Evolutionary conservation across 2,888 invertebrate genomes (phyloP), one percentile per base, ranked within the genome.

Genomic region (Achlya flavicornis): DNA sequence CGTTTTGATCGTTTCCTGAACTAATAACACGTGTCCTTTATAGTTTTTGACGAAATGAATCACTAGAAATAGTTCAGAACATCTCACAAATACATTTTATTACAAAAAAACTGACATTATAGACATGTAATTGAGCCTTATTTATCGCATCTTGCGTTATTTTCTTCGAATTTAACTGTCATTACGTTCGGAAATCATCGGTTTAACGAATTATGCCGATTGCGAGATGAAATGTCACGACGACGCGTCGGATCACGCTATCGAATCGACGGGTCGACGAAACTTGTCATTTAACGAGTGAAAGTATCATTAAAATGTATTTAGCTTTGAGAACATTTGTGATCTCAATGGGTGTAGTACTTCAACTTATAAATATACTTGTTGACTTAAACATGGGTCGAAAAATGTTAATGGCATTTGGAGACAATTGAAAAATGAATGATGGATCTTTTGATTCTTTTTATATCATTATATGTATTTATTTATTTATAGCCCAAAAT

Each of bases 1-100:
- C 64, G 69, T 74, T 70, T 71, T 78, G 74, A 77, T 73, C 64
- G 73, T 70, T 79, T 78, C 79, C 76, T 74, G 69, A 75, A 78
- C 73, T 68, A 78, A 79, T 81, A 77, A 77, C 71, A 68, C 38
- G 58, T 10, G 41, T 41, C 11, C 19, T 26, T 19, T 60, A 41
- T 41, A 41, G 41, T 41, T 16, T 11, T 60, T 26, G 26, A 26
- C 41, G 60, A 60, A 38, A 60, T 78, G 73, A 78, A 78, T 79
- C 78, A 75, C 68, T 5, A 3, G 2, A 26, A 26, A 26, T 60
- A 19, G 26, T 41, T 43, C 60, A 41, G 12, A 35, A 41, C 10
- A 41, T 59, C 19, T 19, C 26, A 41, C 12, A 60, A 60, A 60
- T 38, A 53, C 3, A 53, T n/a, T 46, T 46, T 46, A n/a, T 14